Base-by-base conservation (phyloP, 2,888 invertebrate genomes). In the Oscheius sp. region DNA sequence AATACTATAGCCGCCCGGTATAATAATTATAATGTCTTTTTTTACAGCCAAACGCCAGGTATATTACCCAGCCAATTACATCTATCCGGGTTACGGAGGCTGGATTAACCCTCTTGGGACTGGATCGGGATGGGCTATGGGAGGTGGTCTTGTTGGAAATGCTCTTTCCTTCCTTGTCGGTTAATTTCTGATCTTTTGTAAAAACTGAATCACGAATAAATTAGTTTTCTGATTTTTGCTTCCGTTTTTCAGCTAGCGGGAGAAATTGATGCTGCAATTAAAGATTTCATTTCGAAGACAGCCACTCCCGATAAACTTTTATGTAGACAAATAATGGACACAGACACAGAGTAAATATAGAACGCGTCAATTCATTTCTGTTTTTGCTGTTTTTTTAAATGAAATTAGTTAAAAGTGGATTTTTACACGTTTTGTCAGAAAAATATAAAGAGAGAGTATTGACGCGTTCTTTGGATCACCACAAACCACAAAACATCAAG, bases 131-230 rank as follows among this genome's bases (percentile, higher is more conserved):
- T 68, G 68, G 68, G 68, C 68, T 0, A 61, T 61, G 12, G 58
- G 61, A 20, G 68, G 68, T n/a, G 68, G 68, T 1, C 46, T 68
- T 10, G 61, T 68, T 37, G 68, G 68, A 58, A 68, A 68, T 25
- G 29, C 50, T 17, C 15, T 61, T 4, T 61, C 58, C 12, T 68
- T 68, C 50, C 23, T 68, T 17, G n/a, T 61, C 33, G 68, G 68
- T 27, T 61, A 46, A 61, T 33, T 27, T 15, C 15, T 12, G 2
- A 42, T 27, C 12, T 29, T 27, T 12, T 27, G 3, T 27, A 27
- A 25, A n/a, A n/a, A n/a, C n/a, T n/a, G n/a, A n/a, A n/a, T n/a
- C n/a, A n/a, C n/a, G n/a, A n/a, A n/a, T n/a, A n/a, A n/a, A n/a
- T n/a, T n/a, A n/a, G n/a, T n/a, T n/a, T n/a, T n/a, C n/a, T n/a